Conservation (phyloP, 2,888 invertebrate genomes). For the Dryadula phaetusa region DNA sequence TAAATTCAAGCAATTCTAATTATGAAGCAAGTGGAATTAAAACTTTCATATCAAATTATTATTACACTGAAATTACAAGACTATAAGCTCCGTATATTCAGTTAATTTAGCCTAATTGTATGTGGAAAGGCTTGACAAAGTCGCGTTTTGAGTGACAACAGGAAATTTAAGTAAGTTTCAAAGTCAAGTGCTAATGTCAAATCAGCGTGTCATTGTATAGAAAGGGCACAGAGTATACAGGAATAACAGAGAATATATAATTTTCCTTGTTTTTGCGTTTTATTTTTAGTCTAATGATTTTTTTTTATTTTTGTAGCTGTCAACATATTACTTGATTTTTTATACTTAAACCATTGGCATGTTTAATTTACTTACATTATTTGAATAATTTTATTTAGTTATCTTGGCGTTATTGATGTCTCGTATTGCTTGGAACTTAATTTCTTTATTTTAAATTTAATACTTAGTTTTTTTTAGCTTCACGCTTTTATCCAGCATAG, state of each 20-base stretch:
- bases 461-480: no score
- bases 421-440: no score
- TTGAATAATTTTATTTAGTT: no score
- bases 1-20: not conserved
- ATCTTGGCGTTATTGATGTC: no score
- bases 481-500: no score
- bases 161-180: conserved; percentile 8
- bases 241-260: not conserved
- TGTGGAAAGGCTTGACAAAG: not conserved
- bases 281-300: not conserved
- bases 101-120: not conserved
- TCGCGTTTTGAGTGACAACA: conserved; percentile 8
- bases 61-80: not conserved
- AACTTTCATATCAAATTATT: conserved; percentile 14
- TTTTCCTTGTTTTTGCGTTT: not conserved
- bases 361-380: no score
- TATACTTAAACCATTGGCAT: no score
- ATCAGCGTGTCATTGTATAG: not conserved
- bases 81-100: not conserved
- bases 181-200: conserved; percentile 8
- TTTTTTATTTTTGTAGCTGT: not conserved
- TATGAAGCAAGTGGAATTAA: not conserved
- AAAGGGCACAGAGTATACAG: conserved; percentile 5
- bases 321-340: no score
- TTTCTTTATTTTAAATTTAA: no score